Base-by-base conservation (phyloP, 2,888 invertebrate genomes). In the Perizoma affinitatum region DNA sequence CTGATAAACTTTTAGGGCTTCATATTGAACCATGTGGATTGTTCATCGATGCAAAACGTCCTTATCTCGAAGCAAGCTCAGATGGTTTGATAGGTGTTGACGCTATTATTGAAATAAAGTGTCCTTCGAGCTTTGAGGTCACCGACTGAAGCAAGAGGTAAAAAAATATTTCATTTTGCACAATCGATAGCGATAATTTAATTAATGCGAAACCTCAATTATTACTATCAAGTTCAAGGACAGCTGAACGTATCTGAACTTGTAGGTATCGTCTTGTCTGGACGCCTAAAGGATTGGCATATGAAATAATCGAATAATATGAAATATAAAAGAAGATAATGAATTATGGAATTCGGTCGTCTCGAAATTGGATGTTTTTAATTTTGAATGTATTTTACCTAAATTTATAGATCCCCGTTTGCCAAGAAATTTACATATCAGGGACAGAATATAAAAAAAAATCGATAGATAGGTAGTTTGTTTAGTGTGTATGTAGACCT, bases 331-430 rank as follows among this genome's bases (percentile, higher is more conserved):
- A n/a, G 44, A 35, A 46, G 42, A 53, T 45, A 5, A 53, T 46
- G 41, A 53, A 11, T 53, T 58, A 35, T 58, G 50, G 59, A 41
- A 47, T 9, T 34, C 43, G 1, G 44, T 1, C 11, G 43, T 59
- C 35, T 11, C 54, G 38, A 59, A 54, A 38, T 49, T 59, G n/a
- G 34, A 38, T 48, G 34, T n/a, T n/a, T 59, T 59, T 59, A 54
- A 59, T 44, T 49, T 54, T 54, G 33, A 59, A 34, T 59, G 59
- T 49, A 33, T 54, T 7, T 33, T 59, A 45, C 59, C 59, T 36
- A 54, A 59, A 46, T 10, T 59, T 33, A 54, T 59, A 35, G 48
- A 59, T 46, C 49, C 49, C 5, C 22, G 47, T 34, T 11, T 47
- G 9, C 47, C 47, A 10, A 4, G 47, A n/a, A 47, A 47, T 34